Conservation (phyloP, 2,113 vertebrate species). For the Upupa epops region DNA sequence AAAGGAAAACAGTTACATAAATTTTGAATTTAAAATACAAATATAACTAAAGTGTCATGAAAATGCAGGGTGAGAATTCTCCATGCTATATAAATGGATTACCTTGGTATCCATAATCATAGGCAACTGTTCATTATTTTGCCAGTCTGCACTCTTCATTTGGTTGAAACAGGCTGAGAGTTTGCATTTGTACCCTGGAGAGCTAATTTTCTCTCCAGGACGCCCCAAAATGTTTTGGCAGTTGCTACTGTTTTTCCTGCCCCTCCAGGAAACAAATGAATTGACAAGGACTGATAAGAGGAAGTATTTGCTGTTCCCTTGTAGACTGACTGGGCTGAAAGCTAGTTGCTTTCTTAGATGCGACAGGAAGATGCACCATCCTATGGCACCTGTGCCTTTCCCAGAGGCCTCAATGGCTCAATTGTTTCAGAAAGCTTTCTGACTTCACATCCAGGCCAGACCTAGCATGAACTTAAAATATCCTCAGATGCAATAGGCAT, state of each 20-base stretch:
- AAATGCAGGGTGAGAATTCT: background rate
- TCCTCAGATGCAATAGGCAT: background rate
- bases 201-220: slow-evolving; percentile 32
- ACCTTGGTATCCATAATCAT: slow-evolving; percentile 17
- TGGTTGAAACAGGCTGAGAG: slow-evolving; percentile 2
- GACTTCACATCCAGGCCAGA: background rate
- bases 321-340: background rate
- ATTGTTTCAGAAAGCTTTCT: background rate
- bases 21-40: slow-evolving; percentile 25
- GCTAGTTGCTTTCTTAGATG: background rate
- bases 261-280: background rate
- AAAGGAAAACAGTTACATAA: background rate
- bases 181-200: slow-evolving; percentile 54
- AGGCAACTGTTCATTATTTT: slow-evolving; percentile 6
- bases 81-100: background rate
- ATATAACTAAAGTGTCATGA: background rate
- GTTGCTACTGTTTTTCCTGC: slow-evolving; percentile 14
- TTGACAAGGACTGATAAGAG: slow-evolving; percentile 13
- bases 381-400: background rate
- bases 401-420: background rate
- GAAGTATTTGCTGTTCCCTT: background rate
- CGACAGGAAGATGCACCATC: background rate
- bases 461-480: accelerated
- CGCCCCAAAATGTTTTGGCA: slow-evolving; percentile 32
- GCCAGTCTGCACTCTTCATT: background rate